Percentiles rank a stretch among this genome's conserved stretches.
Conservation (phyloP, 2,888 invertebrate genomes). For the Campoletis raptor region DNA sequence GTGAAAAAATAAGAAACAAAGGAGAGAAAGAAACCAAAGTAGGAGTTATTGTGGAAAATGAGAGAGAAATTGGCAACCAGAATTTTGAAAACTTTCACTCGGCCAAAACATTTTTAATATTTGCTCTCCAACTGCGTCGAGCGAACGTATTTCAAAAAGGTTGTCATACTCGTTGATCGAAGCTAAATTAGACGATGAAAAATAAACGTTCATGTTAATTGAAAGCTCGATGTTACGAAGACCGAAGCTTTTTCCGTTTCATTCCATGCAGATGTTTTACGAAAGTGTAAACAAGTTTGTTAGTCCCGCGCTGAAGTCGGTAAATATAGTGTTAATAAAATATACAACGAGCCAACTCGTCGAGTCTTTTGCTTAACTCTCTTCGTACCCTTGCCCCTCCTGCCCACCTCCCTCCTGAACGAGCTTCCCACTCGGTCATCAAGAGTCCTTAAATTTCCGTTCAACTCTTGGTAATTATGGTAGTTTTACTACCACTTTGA, state of each 20-base stretch:
- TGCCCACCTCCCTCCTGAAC: slow-evolving; percentile 36
- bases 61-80: slow-evolving; percentile 39
- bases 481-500: slow-evolving; percentile 71
- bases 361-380: slow-evolving; percentile 68
- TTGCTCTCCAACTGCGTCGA: background rate
- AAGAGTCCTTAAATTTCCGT: slow-evolving; percentile 76
- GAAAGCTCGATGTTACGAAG: slow-evolving; percentile 77
- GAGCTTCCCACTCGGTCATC: slow-evolving; percentile 70
- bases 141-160: background rate
- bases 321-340: slow-evolving; percentile 82
- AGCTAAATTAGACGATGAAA: slow-evolving; percentile 9
- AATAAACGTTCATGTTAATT: slow-evolving; percentile 75
- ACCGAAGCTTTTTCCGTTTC: slow-evolving; percentile 70
- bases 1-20: slow-evolving; percentile 66
- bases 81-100: slow-evolving; percentile 51
- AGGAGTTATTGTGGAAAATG: slow-evolving; percentile 14
- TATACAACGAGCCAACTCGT: slow-evolving; percentile 74
- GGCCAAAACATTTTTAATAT: slow-evolving; percentile 21
- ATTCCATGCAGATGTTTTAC: slow-evolving; percentile 68
- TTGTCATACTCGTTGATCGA: background rate
- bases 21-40: slow-evolving; percentile 46
- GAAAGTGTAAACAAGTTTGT: slow-evolving; percentile 78
- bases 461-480: slow-evolving; percentile 78
- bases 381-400: background rate
- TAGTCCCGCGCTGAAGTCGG: slow-evolving; percentile 71